phyloP scores from a whole-genome alignment of 2,797 vertebrate species.

The Ibycter americanus region DNA sequence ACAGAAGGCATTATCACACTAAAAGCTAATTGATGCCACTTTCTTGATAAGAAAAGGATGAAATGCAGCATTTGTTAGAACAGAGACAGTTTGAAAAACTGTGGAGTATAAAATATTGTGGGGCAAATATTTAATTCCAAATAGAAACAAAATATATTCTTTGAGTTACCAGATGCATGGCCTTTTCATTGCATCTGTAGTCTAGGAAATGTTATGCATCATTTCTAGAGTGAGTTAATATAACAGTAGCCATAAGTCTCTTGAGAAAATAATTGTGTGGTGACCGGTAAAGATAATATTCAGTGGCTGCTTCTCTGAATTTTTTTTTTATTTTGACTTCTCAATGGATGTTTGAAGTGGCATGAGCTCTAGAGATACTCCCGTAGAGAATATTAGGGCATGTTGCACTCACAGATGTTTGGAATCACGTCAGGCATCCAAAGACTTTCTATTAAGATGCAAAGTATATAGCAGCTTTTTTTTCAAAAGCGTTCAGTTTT shows the following conservation, averaged over 20 bases:
- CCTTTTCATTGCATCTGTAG: not conserved
- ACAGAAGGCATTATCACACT: not conserved
- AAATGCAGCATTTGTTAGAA: not conserved
- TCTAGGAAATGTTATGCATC: not conserved
- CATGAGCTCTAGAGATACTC: not conserved
- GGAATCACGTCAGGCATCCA: constrained; percentile 36
- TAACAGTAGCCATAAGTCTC: not conserved
- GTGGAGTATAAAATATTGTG: not conserved
- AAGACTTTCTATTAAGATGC: constrained; percentile 23
- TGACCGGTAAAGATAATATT: not conserved
- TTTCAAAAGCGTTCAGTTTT: not conserved
- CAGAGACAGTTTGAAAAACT: not conserved
- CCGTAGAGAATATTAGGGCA: not conserved
- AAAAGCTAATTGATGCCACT: not conserved
- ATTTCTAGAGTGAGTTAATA: not conserved
- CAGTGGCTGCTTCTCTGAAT: not conserved
- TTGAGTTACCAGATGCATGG: not conserved
- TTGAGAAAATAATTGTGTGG: not conserved
- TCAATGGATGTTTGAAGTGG: not conserved
- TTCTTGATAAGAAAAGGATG: not conserved
- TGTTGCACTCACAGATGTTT: constrained; percentile 17
- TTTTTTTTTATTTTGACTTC: not conserved
- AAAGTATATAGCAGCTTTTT: not conserved
- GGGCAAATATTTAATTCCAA: not conserved
- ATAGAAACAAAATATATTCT: not conserved